Evolutionary conservation across 2,113 vertebrate species (phyloP).

Genomic region (Anoplopoma fimbria): DNA sequence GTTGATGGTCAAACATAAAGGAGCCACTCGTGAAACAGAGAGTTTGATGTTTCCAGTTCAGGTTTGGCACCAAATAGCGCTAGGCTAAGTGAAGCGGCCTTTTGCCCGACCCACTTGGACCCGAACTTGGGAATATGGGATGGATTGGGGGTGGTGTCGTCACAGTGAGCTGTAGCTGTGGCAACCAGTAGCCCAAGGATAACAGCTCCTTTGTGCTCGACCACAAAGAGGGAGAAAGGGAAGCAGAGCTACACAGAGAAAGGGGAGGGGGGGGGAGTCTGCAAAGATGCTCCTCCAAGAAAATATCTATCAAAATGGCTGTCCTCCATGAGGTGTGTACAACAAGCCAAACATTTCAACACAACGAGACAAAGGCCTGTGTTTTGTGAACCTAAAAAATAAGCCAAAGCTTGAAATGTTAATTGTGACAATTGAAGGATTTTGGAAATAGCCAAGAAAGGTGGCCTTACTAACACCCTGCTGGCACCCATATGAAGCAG

Average conservation of each 20-base stretch:
- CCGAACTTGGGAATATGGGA: slow-evolving; percentile 74
- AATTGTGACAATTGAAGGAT: not conserved
- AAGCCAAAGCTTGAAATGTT: slow-evolving; percentile 11
- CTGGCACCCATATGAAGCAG: not conserved
- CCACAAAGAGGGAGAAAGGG: slow-evolving; percentile 75
- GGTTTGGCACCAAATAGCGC: slow-evolving; percentile 26
- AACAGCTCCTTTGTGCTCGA: slow-evolving; percentile 77
- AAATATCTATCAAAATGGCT: slow-evolving; percentile 41
- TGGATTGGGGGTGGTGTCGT: slow-evolving; percentile 6
- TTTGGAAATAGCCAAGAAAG: not conserved
- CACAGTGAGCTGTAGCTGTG: slow-evolving; percentile 58
- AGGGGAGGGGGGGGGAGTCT: slow-evolving; percentile 14
- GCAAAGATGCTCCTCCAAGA: slow-evolving; percentile 47
- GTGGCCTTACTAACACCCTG: not conserved
- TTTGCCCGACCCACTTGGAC: slow-evolving; percentile 75
- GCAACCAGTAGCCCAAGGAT: slow-evolving; percentile 77
- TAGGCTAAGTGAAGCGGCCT: slow-evolving; percentile 32
- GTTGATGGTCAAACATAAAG: slow-evolving; percentile 20
- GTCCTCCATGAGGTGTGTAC: not conserved
- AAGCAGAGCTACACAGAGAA: slow-evolving; percentile 50
- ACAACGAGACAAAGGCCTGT: not conserved
- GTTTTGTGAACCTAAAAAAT: not conserved
- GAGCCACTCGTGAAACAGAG: not conserved
- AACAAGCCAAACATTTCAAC: not conserved
- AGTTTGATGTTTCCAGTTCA: slow-evolving; percentile 7